Percentiles rank a stretch among this genome's conserved stretches.
Conservation (phyloP, 2,113 vertebrate species). For the Barnardius zonarius region DNA sequence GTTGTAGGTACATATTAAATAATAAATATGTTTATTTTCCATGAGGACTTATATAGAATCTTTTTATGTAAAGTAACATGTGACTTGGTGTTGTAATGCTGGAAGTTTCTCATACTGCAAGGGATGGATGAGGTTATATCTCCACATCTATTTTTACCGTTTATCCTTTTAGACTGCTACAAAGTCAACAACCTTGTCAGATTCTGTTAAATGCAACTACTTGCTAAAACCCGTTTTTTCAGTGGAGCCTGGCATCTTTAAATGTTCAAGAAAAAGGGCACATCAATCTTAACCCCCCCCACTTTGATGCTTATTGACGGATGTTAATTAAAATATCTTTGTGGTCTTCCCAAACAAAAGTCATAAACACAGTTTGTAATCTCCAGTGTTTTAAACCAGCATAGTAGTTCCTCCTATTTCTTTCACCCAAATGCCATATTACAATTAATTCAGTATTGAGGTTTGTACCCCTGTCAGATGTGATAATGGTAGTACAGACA, state of each 20-base stretch:
- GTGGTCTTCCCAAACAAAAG: not conserved
- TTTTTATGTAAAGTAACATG: not conserved
- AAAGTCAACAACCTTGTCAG: not conserved
- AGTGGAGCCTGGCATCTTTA: not conserved
- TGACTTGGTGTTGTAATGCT: not conserved
- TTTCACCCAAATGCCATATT: not conserved
- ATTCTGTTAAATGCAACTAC: not conserved
- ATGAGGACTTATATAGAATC: not conserved
- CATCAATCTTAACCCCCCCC: not conserved
- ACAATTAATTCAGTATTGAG: conserved; percentile 3
- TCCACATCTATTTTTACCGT: not conserved
- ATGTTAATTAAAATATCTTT: not conserved
- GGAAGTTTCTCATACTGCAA: not conserved
- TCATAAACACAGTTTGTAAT: not conserved
- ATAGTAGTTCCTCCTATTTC: not conserved
- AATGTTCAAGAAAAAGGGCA: not conserved
- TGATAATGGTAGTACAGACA: conserved; percentile 34
- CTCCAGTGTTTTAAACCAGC: not conserved
- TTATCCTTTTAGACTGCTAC: not conserved
- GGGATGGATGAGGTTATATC: not conserved
- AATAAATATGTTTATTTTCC: not conserved
- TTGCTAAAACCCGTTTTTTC: not conserved
- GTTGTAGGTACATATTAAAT: not conserved
- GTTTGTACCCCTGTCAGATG: not conserved
- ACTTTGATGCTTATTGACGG: not conserved